Conservation (phyloP, 2,113 vertebrate species). For the Tragelaphus scriptus region DNA sequence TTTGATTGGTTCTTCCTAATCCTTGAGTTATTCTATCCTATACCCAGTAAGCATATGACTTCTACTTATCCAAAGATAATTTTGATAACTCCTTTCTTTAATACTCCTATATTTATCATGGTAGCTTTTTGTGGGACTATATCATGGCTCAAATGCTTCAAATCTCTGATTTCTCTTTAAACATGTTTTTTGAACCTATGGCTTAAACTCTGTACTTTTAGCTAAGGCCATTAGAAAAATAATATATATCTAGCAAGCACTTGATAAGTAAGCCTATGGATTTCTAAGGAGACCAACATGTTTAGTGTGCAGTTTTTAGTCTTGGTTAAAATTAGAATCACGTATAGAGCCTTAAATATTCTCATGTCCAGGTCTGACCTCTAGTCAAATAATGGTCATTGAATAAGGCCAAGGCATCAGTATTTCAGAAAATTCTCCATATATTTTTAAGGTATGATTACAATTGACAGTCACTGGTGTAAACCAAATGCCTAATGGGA, state of each 20-base stretch:
- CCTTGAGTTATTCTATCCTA: neutral
- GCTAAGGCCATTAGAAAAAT: neutral
- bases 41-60: neutral
- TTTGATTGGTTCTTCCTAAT: neutral
- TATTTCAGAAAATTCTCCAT: neutral
- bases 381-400: neutral
- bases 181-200: neutral
- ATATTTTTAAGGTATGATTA: neutral
- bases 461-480: neutral
- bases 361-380: neutral
- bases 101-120: neutral
- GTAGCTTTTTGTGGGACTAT: neutral
- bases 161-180: neutral
- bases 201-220: neutral
- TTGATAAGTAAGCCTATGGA: neutral
- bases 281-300: neutral
- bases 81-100: neutral
- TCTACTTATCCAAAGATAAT: neutral
- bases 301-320: neutral
- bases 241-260: neutral
- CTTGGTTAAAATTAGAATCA: neutral
- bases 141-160: neutral
- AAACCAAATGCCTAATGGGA: neutral
- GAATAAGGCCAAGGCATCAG: neutral
- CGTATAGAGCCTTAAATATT: neutral